phyloP scores from a whole-genome alignment of 2,113 vertebrate species.

The Ondatra zibethicus region DNA sequence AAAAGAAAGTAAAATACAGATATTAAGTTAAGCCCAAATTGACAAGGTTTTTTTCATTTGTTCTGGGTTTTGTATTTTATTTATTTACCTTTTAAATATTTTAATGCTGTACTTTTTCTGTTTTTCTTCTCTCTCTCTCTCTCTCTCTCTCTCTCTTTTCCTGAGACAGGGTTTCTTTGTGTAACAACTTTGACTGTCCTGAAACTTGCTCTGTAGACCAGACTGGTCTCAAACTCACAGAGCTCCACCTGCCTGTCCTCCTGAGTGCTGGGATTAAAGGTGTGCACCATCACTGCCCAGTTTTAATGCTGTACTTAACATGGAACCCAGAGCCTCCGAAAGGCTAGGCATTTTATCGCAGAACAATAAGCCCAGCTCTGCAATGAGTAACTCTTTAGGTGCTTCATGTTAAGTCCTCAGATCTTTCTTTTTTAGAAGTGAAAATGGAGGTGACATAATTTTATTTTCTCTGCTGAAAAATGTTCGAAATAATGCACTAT shows the following conservation, averaged over 20 bases:
- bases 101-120: background rate
- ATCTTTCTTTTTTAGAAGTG: background rate
- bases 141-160: background rate
- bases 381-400: background rate
- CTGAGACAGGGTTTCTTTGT: background rate
- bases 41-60: background rate
- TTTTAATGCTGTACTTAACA: background rate
- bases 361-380: background rate
- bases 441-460: conserved; percentile 44
- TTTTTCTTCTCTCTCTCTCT: background rate
- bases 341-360: background rate
- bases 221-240: background rate
- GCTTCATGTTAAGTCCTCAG: background rate
- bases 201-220: background rate
- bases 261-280: background rate
- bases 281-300: background rate
- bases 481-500: conserved; percentile 43
- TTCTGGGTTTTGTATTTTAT: background rate
- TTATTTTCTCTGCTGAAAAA: conserved; percentile 58
- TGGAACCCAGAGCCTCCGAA: background rate
- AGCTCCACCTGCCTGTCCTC: background rate
- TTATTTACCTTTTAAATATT: background rate
- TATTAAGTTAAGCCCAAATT: background rate
- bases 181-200: background rate
- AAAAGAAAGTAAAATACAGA: background rate